Evolutionary conservation across 1,140 invertebrate species (phyloP).

Genomic region (Lerema accius): DNA sequence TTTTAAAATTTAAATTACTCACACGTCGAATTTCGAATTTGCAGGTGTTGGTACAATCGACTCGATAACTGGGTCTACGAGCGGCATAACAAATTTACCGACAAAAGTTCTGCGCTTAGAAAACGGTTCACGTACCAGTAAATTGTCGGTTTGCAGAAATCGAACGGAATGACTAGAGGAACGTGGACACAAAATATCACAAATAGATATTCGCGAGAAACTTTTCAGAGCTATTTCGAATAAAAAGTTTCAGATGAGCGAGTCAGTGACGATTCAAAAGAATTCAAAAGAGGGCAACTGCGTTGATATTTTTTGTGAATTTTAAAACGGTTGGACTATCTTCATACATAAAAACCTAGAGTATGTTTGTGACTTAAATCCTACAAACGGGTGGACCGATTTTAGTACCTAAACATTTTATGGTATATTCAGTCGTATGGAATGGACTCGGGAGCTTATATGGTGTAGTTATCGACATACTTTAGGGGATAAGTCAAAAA

Average conservation of each 20-base stretch:
- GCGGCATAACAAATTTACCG: slow-evolving; percentile 23
- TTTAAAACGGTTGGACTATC: neutral
- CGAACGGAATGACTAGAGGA: slow-evolving; percentile 6
- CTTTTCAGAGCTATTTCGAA: neutral
- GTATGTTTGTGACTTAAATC: too few species aligned
- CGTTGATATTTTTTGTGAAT: neutral
- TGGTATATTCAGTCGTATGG: too few species aligned
- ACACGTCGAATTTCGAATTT: slow-evolving; percentile 9
- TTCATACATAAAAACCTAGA: too few species aligned
- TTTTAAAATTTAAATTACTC: neutral
- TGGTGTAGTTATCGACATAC: too few species aligned
- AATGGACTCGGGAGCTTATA: too few species aligned
- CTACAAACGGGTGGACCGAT: too few species aligned
- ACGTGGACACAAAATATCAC: slow-evolving; percentile 13
- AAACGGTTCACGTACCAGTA: slow-evolving; percentile 20
- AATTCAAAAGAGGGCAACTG: neutral
- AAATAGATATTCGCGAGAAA: slow-evolving; percentile 17
- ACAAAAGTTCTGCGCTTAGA: slow-evolving; percentile 8
- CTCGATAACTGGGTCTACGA: slow-evolving; percentile 13
- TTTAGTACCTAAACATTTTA: too few species aligned
- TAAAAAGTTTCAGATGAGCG: slow-evolving; percentile 5
- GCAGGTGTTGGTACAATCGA: slow-evolving; percentile 24
- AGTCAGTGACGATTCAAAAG: neutral
- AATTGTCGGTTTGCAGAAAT: slow-evolving; percentile 27
- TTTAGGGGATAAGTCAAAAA: too few species aligned